Evolutionary conservation across 2,113 vertebrate species (phyloP).

Genomic region (Seriola aureovittata): DNA sequence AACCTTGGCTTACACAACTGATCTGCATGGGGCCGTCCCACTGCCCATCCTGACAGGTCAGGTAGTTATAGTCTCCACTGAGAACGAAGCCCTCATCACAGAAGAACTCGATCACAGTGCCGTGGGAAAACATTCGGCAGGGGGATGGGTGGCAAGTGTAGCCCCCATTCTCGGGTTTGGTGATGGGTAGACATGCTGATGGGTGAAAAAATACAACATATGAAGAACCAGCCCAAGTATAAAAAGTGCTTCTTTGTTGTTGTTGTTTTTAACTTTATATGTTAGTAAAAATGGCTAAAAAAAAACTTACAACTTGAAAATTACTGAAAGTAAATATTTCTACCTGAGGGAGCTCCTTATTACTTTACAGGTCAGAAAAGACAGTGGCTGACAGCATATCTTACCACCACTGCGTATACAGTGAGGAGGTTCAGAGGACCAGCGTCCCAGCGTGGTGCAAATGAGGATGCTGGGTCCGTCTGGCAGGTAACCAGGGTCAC

Average conservation of each 20-base stretch:
- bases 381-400: conserved; percentile 18
- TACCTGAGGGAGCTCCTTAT: too few species aligned
- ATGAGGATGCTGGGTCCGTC: conserved; percentile 82
- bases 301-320: background rate
- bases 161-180: conserved; percentile 94
- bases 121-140: conserved; percentile 90
- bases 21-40: conserved; percentile 95
- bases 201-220: background rate
- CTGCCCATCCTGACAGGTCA: conserved; percentile 96
- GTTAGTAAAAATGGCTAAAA: background rate
- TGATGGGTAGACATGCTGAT: conserved; percentile 92
- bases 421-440: conserved; percentile 83
- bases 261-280: background rate
- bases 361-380: background rate
- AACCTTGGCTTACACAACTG: conserved; percentile 93
- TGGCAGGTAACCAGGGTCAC: conserved; percentile 83
- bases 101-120: conserved; percentile 96
- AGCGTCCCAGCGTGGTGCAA: conserved; percentile 78
- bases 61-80: conserved; percentile 95
- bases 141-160: conserved; percentile 94
- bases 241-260: background rate
- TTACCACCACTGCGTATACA: conserved; percentile 83
- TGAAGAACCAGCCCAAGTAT: background rate
- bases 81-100: conserved; percentile 94
- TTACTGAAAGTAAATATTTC: too few species aligned